Evolutionary conservation across 1,140 invertebrate genomes (phyloP), one percentile per base, ranked within the genome.

Genomic region (Leptopilina clavipes): DNA sequence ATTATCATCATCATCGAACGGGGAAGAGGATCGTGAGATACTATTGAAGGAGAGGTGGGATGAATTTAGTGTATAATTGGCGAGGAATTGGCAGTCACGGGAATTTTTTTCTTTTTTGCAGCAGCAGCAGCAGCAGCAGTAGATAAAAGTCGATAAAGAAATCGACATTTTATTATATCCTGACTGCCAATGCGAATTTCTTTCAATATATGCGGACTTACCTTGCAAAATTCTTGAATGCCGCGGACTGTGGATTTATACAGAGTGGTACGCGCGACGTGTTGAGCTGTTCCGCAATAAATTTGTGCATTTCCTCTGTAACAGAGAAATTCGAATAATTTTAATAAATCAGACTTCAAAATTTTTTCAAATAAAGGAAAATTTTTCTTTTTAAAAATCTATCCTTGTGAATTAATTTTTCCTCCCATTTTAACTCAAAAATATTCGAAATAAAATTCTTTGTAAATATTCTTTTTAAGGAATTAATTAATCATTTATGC

Each of bases 141-240:
- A 12, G 75, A 40, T 70, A 76, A 76, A 31, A 48, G 74, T 73
- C 77, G 77, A 79, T 82, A 52, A 75, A 79, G 76, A 77, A 76
- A 81, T 78, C 79, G 78, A 74, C 75, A 79, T 79, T n/a, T n/a
- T n/a, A n/a, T n/a, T n/a, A n/a, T 81, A 72, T 73, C 76, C 72
- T 76, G 76, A 31, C 59, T 78, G 76, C 71, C 70, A 59, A 72
- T 54, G 71, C 75, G 70, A 75, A 73, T 45, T 76, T 81, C 73
- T 82, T 76, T 71, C 77, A 77, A 73, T n/a, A n/a, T n/a, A n/a
- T n/a, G n/a, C n/a, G n/a, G 74, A 70, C 82, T 97, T 96, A 99
- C 97, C 97, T 99, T 92, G 97, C 96, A 94, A 99, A 99, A 93
- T 96, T 98, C 92, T 98, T 99, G 93, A 99, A 99, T 88, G 98